Conservation (phyloP, 2,888 invertebrate genomes). For the Mechanitis messenoides region DNA sequence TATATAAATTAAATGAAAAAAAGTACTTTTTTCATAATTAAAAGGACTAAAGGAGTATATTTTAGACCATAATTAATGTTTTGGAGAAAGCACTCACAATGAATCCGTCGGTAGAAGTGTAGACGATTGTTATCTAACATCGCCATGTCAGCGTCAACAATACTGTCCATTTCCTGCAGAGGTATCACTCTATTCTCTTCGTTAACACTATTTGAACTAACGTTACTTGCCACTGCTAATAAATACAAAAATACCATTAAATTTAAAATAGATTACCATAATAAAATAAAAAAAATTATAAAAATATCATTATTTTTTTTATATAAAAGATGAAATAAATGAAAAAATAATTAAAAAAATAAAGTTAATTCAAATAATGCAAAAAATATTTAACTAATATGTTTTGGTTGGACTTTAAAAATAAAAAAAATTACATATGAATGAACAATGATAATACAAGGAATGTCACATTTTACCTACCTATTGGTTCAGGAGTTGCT, state of each 20-base stretch:
- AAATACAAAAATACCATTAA: not conserved
- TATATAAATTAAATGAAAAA: not conserved
- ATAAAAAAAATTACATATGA: too few species aligned
- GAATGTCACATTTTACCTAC: constrained; percentile 37
- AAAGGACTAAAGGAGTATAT: too few species aligned
- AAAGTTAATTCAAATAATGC: too few species aligned
- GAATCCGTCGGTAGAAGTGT: constrained; percentile 66
- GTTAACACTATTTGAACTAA: constrained; percentile 17
- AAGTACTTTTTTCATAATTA: not conserved
- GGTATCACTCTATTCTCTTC: constrained; percentile 51
- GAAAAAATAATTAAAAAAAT: too few species aligned
- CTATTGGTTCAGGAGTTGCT: constrained; percentile 36
- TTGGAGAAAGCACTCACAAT: constrained; percentile 44
- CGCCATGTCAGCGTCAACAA: constrained; percentile 69
- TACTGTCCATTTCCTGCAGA: constrained; percentile 70
- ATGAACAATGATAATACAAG: too few species aligned
- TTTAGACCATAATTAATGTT: not conserved
- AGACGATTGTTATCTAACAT: constrained; percentile 64
- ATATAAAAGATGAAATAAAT: too few species aligned
- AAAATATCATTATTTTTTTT: too few species aligned
- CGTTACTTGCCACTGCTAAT: constrained; percentile 20
- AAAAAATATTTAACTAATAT: not conserved
- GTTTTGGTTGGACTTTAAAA: too few species aligned
- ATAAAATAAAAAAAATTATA: too few species aligned
- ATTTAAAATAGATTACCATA: not conserved